These are phyloP conservation scores for Eulemur rufifrons DNA, from an alignment of 2,113 vertebrate species.

Conservation along the genomic window DNA sequence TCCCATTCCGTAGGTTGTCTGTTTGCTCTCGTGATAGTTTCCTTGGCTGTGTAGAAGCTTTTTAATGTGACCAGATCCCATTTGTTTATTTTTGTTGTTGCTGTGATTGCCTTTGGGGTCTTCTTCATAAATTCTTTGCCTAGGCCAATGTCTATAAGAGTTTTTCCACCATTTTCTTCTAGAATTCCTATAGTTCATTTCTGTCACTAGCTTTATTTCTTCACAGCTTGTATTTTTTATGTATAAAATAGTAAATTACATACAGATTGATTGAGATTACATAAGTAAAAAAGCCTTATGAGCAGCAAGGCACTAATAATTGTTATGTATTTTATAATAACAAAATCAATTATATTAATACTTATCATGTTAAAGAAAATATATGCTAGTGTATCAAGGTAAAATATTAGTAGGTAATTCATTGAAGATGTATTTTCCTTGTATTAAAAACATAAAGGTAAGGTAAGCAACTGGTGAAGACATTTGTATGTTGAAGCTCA, in stretches of 20 bases:
- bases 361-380: slow-evolving; percentile 15
- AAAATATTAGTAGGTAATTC: neutral
- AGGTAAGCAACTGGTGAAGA: slow-evolving; percentile 14
- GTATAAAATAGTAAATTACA: neutral
- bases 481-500: slow-evolving; percentile 21
- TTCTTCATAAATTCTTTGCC: too few relatives aligned
- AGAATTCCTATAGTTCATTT: neutral
- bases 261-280: neutral
- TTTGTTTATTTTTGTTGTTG: too few relatives aligned
- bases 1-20: too few relatives aligned
- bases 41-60: too few relatives aligned
- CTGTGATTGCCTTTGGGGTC: too few relatives aligned
- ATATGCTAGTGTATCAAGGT: neutral
- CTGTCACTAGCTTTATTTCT: neutral
- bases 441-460: neutral
- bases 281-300: neutral
- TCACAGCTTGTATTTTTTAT: neutral
- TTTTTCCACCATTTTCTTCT: too few relatives aligned
- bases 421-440: neutral
- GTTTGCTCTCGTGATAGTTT: too few relatives aligned
- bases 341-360: slow-evolving; percentile 11
- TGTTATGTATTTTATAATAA: slow-evolving; percentile 11
- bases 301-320: neutral
- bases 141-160: too few relatives aligned
- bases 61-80: too few relatives aligned